Conservation (phyloP, 2,888 invertebrate genomes). For the Oxyscelio sp. region DNA sequence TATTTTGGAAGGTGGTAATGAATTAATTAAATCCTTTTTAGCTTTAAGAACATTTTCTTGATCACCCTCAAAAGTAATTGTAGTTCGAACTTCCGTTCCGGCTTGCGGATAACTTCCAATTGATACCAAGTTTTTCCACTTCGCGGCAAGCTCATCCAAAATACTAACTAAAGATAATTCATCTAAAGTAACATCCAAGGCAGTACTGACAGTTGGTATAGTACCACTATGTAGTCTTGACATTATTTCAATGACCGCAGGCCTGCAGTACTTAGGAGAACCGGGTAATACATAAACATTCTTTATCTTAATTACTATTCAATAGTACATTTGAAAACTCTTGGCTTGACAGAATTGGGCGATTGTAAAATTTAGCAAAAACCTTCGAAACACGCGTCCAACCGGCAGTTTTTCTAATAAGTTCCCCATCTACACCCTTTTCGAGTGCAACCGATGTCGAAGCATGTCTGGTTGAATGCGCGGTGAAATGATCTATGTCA, state of each 20-base stretch:
- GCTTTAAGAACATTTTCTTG: slow-evolving; percentile 74
- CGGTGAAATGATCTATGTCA: background rate
- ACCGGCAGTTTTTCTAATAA: slow-evolving; percentile 7
- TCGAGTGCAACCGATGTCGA: slow-evolving; percentile 1
- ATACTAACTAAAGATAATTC: slow-evolving; percentile 80
- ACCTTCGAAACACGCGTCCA: background rate
- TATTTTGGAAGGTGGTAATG: slow-evolving; percentile 67
- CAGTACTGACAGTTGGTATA: slow-evolving; percentile 68
- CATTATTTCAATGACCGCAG: slow-evolving; percentile 80
- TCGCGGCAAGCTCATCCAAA: slow-evolving; percentile 77
- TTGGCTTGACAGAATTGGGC: slow-evolving; percentile 3
- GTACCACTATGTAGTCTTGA: slow-evolving; percentile 69
- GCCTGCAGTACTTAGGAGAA: slow-evolving; percentile 89
- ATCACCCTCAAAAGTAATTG: slow-evolving; percentile 81
- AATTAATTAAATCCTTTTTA: slow-evolving; percentile 75
- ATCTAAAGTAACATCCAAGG: slow-evolving; percentile 78
- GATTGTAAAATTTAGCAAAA: slow-evolving; percentile 22
- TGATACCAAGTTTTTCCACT: slow-evolving; percentile 78
- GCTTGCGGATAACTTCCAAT: slow-evolving; percentile 84
- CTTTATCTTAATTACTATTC: slow-evolving; percentile 77
- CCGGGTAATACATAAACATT: slow-evolving; percentile 92
- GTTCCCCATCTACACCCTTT: background rate
- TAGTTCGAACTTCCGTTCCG: slow-evolving; percentile 65
- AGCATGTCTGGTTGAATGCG: slow-evolving; percentile 15
- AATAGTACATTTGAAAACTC: background rate